Evolutionary conservation across 2,888 invertebrate species (phyloP).

Genomic region (Linyphia triangularis): DNA sequence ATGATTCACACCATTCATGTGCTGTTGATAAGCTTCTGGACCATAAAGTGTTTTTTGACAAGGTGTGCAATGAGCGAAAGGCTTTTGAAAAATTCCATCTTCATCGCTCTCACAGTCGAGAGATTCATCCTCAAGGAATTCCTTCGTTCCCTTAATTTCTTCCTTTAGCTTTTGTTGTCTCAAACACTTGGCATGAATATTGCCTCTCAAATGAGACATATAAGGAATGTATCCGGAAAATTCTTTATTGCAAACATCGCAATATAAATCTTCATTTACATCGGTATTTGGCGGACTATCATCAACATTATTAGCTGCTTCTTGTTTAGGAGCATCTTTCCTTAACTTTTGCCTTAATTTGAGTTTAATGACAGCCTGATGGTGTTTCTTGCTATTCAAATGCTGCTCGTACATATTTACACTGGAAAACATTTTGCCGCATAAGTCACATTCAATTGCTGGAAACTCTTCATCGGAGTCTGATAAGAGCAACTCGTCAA

Average conservation of each 20-base stretch:
- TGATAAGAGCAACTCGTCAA: neutral
- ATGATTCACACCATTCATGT: slow-evolving; percentile 19
- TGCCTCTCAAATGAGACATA: slow-evolving; percentile 25
- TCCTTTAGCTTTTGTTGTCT: slow-evolving; percentile 38
- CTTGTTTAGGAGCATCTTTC: neutral
- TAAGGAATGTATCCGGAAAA: slow-evolving; percentile 27
- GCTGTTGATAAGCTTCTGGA: slow-evolving; percentile 26
- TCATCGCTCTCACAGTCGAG: neutral
- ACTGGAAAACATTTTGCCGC: slow-evolving; percentile 9
- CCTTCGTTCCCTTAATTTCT: slow-evolving; percentile 31
- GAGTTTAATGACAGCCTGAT: slow-evolving; percentile 13
- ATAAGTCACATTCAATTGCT: slow-evolving; percentile 48
- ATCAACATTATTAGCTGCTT: neutral
- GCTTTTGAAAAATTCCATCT: slow-evolving; percentile 21
- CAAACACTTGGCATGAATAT: slow-evolving; percentile 30
- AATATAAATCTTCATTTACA: slow-evolving; percentile 17
- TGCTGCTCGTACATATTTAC: slow-evolving; percentile 39
- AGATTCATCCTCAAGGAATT: neutral
- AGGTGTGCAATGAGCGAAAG: slow-evolving; percentile 20
- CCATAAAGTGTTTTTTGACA: slow-evolving; percentile 49
- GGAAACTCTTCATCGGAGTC: neutral
- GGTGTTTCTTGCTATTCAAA: slow-evolving; percentile 45
- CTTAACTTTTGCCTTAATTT: neutral
- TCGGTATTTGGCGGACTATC: too few relatives aligned
- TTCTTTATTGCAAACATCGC: slow-evolving; percentile 35